Evolutionary conservation across 1,140 invertebrate genomes (phyloP).

Genomic region (Psix sp.): DNA sequence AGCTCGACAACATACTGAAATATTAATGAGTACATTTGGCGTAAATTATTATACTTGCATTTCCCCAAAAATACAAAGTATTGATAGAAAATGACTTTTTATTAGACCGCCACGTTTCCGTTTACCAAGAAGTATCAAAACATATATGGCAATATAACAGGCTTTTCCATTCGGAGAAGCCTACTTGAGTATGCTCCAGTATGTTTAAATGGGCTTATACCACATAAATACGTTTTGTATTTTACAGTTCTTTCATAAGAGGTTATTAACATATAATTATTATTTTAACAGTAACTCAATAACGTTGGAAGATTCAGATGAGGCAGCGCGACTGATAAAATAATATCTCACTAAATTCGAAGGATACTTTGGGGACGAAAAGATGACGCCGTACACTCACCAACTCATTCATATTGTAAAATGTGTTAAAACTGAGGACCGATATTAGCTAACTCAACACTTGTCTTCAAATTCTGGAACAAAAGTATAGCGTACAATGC

Average conservation of each 20-base stretch:
- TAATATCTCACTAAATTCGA: neutral
- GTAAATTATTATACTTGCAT: too few species aligned
- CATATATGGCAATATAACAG: conserved; percentile 4
- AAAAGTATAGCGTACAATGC: conserved; percentile 18
- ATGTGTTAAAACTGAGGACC: conserved; percentile 20
- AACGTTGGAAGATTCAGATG: neutral
- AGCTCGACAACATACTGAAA: too few species aligned
- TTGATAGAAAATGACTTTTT: too few species aligned
- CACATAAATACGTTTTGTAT: conserved; percentile 2
- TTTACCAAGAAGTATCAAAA: conserved; percentile 4
- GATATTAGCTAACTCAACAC: conserved; percentile 17
- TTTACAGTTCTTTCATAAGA: conserved; percentile 10
- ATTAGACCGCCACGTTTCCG: conserved; percentile 14
- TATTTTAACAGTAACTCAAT: conserved; percentile 9
- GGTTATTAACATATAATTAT: too few species aligned
- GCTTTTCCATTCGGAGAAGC: conserved; percentile 1
- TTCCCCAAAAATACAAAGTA: too few species aligned
- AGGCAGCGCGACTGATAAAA: too few species aligned
- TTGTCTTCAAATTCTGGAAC: conserved; percentile 33
- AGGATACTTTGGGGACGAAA: neutral
- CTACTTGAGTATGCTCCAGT: conserved; percentile 9
- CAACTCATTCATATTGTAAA: neutral
- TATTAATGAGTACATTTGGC: too few species aligned
- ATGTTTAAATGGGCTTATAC: conserved; percentile 15
- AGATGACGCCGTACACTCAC: neutral